Conservation (phyloP, 1,140 invertebrate genomes). For the Procambarus clarkii region DNA sequence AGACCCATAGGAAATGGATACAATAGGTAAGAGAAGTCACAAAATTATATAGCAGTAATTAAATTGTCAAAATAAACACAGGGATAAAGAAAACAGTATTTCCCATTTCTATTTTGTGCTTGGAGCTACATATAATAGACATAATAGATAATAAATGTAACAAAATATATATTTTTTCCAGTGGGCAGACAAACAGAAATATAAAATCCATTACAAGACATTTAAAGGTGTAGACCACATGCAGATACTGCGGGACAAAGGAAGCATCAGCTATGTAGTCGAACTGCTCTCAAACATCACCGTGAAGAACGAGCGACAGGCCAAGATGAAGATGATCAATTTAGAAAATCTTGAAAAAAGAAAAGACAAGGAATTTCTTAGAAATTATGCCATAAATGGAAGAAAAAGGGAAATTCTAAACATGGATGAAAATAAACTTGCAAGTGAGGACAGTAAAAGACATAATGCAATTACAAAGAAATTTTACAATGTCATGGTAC, state of each 20-base stretch:
- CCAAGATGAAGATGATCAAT: neutral
- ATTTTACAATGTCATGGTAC: neutral
- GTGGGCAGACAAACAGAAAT: neutral
- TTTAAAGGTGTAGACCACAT: conserved; percentile 86
- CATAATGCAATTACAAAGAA: neutral
- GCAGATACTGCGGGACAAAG: conserved; percentile 81
- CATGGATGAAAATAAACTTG: neutral
- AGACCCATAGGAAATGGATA: too few species aligned
- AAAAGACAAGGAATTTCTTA: neutral
- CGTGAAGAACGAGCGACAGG: conserved; percentile 9
- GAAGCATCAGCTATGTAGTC: conserved; percentile 75
- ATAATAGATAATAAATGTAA: neutral
- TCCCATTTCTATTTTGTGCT: too few species aligned
- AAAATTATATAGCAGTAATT: too few species aligned
- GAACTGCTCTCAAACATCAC: conserved; percentile 69
- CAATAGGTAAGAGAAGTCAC: too few species aligned
- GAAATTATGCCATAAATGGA: neutral
- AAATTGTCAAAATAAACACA: too few species aligned
- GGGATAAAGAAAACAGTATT: too few species aligned
- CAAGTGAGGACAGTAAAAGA: neutral
- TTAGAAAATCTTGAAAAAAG: neutral
- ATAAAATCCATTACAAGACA: conserved; percentile 59
- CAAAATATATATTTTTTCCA: neutral
- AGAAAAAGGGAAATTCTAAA: neutral
- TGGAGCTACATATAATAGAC: neutral